Percentiles rank a stretch among this genome's conserved stretches.
Evolutionary conservation across 1,140 invertebrate species (phyloP).

Genomic region (Oryzaephilus surinamensis): DNA sequence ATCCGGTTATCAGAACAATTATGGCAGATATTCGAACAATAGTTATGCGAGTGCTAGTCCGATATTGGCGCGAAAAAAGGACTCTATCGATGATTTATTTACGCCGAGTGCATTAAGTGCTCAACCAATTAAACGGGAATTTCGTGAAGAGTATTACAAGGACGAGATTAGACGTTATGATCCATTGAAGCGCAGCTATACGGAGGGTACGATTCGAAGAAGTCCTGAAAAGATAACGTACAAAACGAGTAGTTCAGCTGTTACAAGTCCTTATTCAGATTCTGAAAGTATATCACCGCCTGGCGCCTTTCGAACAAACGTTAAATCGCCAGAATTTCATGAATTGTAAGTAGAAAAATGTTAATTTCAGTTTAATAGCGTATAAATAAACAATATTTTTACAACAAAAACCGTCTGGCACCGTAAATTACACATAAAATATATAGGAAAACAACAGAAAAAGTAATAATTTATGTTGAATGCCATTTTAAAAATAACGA

Average conservation of each 20-base stretch:
- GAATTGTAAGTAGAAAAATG: conserved; percentile 34
- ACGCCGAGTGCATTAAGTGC: conserved; percentile 29
- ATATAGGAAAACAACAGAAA: too few relatives aligned
- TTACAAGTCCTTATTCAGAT: conserved; percentile 31
- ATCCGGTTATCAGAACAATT: too few relatives aligned
- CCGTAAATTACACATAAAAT: too few relatives aligned
- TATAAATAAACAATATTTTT: too few relatives aligned
- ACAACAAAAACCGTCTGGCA: too few relatives aligned
- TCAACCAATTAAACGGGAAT: conserved; percentile 22
- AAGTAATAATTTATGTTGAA: too few relatives aligned
- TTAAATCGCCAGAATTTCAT: conserved; percentile 38
- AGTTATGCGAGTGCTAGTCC: conserved; percentile 10
- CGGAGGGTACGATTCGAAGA: conserved; percentile 28
- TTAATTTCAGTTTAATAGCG: too few relatives aligned
- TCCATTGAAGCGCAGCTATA: conserved; percentile 31
- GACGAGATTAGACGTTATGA: conserved; percentile 28
- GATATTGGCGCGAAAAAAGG: conserved; percentile 12
- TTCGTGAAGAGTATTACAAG: conserved; percentile 27
- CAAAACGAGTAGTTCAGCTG: conserved; percentile 14
- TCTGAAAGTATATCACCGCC: conserved; percentile 33
- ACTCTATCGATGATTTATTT: conserved; percentile 34
- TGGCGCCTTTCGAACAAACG: conserved; percentile 27
- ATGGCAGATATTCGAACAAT: conserved; percentile 18
- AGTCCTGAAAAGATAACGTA: conserved; percentile 25
- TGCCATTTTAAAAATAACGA: too few relatives aligned